These are phyloP conservation scores for Hydropsyche tenuis DNA, from an alignment of 1,140 invertebrate species.

Conservation along the genomic window DNA sequence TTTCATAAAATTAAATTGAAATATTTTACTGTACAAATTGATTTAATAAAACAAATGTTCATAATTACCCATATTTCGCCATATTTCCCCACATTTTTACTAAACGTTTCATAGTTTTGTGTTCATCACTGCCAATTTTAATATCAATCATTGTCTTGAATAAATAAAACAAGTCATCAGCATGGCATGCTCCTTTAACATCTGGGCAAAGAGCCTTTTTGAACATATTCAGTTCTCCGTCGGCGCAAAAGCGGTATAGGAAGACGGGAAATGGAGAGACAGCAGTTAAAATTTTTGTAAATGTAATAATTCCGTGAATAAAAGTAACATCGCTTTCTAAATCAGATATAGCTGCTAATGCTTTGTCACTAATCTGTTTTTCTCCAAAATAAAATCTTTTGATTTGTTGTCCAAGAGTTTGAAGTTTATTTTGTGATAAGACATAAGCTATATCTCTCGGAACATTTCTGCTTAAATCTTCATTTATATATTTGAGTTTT, in stretches of 20 bases:
- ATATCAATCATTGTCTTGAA: constrained; percentile 62
- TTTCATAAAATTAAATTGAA: neutral
- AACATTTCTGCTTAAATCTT: constrained; percentile 55
- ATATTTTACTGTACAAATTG: neutral
- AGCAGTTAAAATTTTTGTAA: constrained; percentile 56
- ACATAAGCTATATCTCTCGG: constrained; percentile 54
- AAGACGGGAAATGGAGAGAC: constrained; percentile 54
- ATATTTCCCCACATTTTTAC: constrained; percentile 75
- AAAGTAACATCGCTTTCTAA: constrained; percentile 60
- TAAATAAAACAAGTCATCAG: constrained; percentile 70
- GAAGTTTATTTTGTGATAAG: constrained; percentile 51
- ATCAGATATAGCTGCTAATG: constrained; percentile 49
- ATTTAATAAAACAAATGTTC: neutral
- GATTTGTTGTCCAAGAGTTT: constrained; percentile 56
- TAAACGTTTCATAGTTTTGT: constrained; percentile 56
- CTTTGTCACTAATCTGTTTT: constrained; percentile 52
- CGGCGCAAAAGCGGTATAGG: constrained; percentile 62
- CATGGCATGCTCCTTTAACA: constrained; percentile 65
- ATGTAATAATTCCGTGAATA: constrained; percentile 55
- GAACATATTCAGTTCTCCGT: constrained; percentile 55
- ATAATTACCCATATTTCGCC: constrained; percentile 68
- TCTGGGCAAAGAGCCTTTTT: constrained; percentile 50
- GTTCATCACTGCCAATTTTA: constrained; percentile 53
- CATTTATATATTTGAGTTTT: constrained; percentile 53
- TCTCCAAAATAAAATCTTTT: constrained; percentile 61